phyloP scores from a whole-genome alignment of 2,888 invertebrate species.

The Trichopria drosophilae region DNA sequence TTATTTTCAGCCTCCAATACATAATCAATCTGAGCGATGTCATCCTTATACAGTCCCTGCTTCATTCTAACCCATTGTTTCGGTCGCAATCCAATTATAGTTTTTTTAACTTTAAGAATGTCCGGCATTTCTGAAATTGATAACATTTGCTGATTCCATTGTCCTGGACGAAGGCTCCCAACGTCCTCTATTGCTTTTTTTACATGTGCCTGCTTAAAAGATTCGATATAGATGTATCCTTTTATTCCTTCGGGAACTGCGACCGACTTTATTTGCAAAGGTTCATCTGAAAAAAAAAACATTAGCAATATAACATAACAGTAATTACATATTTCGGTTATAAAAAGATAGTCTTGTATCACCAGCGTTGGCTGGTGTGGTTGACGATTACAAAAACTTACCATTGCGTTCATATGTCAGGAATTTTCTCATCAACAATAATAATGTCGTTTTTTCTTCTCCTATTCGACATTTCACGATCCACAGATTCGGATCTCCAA shows the following conservation, averaged over 20 bases:
- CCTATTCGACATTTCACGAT: constrained; percentile 67
- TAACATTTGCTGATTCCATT: constrained; percentile 65
- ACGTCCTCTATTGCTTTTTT: constrained; percentile 65
- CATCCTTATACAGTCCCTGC: constrained; percentile 61
- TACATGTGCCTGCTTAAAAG: constrained; percentile 68
- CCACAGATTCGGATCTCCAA: constrained; percentile 68
- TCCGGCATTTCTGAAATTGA: constrained; percentile 70
- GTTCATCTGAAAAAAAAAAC: constrained; percentile 46
- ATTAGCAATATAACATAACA: too few species aligned
- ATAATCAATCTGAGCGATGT: constrained; percentile 64
- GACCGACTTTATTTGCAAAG: constrained; percentile 63
- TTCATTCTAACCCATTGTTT: constrained; percentile 66
- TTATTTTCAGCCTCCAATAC: constrained; percentile 66
- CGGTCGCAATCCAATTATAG: constrained; percentile 61
- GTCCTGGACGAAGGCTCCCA: constrained; percentile 61
- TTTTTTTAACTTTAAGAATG: constrained; percentile 64
- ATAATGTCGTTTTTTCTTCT: constrained; percentile 65
- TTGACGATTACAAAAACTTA: not conserved
- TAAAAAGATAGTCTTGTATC: too few species aligned
- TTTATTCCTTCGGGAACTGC: constrained; percentile 66
- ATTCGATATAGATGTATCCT: constrained; percentile 67
- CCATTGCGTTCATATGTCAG: constrained; percentile 61
- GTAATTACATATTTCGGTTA: too few species aligned
- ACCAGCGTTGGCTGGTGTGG: too few species aligned
- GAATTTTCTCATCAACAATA: constrained; percentile 65